These are phyloP conservation scores for Chrysemys picta DNA, from an alignment of 2,113 vertebrate genomes.

Conservation along the genomic window DNA sequence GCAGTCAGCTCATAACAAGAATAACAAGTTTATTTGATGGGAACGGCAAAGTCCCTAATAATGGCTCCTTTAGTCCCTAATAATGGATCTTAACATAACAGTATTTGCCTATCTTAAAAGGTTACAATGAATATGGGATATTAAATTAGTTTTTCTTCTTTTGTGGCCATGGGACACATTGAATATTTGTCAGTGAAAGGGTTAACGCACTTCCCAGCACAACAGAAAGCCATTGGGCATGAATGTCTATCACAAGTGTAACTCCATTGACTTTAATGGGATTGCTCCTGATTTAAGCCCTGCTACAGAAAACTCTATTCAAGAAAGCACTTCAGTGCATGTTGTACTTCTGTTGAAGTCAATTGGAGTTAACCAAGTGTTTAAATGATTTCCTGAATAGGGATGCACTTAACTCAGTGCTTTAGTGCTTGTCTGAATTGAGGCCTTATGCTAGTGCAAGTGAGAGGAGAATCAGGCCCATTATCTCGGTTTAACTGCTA, in stretches of 20 bases:
- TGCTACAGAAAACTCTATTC: background rate
- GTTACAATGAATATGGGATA: background rate
- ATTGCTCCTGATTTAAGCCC: slow-evolving; percentile 51
- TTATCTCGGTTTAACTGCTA: background rate
- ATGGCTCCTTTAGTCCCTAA: rapidly evolving
- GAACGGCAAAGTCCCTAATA: no score
- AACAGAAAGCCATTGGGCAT: slow-evolving; percentile 29
- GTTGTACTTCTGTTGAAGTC: background rate
- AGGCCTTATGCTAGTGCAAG: background rate
- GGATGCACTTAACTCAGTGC: rapidly evolving
- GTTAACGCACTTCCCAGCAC: slow-evolving; percentile 17
- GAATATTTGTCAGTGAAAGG: slow-evolving; percentile 64
- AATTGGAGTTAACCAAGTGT: background rate
- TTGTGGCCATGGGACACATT: background rate
- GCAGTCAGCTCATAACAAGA: background rate
- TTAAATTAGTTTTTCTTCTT: background rate
- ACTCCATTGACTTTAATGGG: slow-evolving; percentile 8
- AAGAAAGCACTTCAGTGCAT: slow-evolving; percentile 44
- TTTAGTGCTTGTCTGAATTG: background rate
- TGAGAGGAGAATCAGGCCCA: background rate
- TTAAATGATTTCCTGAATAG: background rate
- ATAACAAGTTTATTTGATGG: background rate
- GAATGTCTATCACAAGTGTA: slow-evolving; percentile 45
- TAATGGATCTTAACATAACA: rapidly evolving
- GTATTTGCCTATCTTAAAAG: background rate